Percentiles rank a stretch among this genome's conserved stretches.
Conservation (phyloP, 2,888 invertebrate genomes). For the Lochmaea capreae region DNA sequence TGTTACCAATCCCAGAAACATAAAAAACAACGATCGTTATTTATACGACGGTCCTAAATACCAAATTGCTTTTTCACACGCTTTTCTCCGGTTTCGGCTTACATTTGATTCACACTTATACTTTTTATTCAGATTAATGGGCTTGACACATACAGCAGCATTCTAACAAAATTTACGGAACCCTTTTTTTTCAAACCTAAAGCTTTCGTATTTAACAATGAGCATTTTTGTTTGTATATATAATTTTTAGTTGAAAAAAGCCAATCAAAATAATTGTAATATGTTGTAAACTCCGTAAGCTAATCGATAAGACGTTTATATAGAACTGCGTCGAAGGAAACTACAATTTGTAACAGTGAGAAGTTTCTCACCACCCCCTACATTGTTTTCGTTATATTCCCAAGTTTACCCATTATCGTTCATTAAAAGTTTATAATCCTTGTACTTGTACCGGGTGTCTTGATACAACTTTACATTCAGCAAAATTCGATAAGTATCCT, state of each 20-base stretch:
- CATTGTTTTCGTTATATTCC: slow-evolving; percentile 29
- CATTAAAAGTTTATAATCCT: slow-evolving; percentile 31
- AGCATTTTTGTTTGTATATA: not conserved
- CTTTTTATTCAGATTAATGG: not conserved
- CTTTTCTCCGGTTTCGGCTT: not conserved
- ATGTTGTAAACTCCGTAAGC: slow-evolving; percentile 23
- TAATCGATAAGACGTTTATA: slow-evolving; percentile 30
- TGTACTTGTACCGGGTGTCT: slow-evolving; percentile 15
- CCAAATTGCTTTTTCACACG: not conserved
- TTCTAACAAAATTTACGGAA: not conserved
- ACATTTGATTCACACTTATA: slow-evolving; percentile 2
- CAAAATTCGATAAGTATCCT: no score
- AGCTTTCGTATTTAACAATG: not conserved
- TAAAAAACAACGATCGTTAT: no score
- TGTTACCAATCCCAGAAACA: no score
- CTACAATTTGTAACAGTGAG: slow-evolving; percentile 33
- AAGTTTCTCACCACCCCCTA: slow-evolving; percentile 30
- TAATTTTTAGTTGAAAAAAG: not conserved
- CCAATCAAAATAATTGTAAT: slow-evolving; percentile 33
- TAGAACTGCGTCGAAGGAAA: slow-evolving; percentile 32
- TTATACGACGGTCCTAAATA: not conserved
- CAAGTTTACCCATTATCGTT: slow-evolving; percentile 32
- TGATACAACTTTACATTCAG: not conserved
- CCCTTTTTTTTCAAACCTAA: not conserved
- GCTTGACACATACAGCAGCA: not conserved